Conservation (phyloP, 2,888 invertebrate genomes). For the Chorisops tibialis region DNA sequence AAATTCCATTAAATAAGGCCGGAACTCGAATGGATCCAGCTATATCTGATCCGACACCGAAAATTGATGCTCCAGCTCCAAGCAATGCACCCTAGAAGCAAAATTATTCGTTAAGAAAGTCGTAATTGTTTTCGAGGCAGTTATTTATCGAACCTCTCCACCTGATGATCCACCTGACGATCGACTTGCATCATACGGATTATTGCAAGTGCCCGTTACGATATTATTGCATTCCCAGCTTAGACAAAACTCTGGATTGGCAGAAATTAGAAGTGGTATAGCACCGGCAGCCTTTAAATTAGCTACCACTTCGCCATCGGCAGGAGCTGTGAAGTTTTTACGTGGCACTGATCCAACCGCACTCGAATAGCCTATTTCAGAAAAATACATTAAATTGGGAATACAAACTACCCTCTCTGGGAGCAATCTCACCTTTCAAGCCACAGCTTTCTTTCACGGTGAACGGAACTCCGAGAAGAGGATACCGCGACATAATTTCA, state of each 20-base stretch:
- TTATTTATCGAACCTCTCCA: slow-evolving; percentile 71
- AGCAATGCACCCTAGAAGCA: slow-evolving; percentile 63
- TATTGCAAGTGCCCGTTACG: slow-evolving; percentile 72
- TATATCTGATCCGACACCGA: slow-evolving; percentile 82
- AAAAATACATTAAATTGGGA: background rate
- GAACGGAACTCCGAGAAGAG: slow-evolving; percentile 76
- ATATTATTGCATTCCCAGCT: slow-evolving; percentile 83
- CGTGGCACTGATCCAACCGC: slow-evolving; percentile 63
- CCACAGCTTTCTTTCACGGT: slow-evolving; percentile 79
- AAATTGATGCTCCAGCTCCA: slow-evolving; percentile 69
- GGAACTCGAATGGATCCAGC: slow-evolving; percentile 86
- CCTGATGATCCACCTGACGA: slow-evolving; percentile 87
- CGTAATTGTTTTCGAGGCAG: no score
- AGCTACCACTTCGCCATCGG: slow-evolving; percentile 67
- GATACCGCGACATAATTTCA: slow-evolving; percentile 55
- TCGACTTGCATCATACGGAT: slow-evolving; percentile 74
- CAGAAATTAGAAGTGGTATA: slow-evolving; percentile 77
- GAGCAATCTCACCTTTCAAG: slow-evolving; percentile 59
- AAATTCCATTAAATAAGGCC: slow-evolving; percentile 80
- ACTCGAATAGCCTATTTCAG: slow-evolving; percentile 67
- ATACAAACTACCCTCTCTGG: background rate
- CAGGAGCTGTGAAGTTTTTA: slow-evolving; percentile 54
- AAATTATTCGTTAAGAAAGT: background rate
- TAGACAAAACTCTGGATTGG: slow-evolving; percentile 83
- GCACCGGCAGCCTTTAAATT: slow-evolving; percentile 68